phyloP scores from a whole-genome alignment of 2,113 vertebrate genomes.

The Hirundichthys speculiger region DNA sequence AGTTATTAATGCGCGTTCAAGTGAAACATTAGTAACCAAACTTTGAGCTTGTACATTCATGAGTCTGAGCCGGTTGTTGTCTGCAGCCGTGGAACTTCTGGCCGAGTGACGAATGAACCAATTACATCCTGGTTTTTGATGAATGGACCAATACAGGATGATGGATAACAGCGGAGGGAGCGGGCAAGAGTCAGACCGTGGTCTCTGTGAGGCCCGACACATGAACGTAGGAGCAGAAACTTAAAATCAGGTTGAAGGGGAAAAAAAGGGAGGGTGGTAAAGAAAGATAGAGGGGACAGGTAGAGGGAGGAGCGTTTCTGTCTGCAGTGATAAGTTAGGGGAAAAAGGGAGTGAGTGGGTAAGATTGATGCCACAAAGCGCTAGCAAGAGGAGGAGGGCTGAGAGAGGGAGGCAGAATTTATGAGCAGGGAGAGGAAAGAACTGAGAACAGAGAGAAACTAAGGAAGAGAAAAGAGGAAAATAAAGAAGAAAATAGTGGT shows the following conservation, averaged over 20 bases:
- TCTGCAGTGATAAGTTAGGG: slow-evolving; percentile 45
- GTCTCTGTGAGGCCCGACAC: slow-evolving; percentile 44
- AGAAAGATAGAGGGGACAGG: slow-evolving; percentile 23
- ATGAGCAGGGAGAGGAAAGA: slow-evolving; percentile 25
- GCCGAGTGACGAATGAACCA: slow-evolving; percentile 67
- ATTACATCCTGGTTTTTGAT: slow-evolving; percentile 61
- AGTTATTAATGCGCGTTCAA: slow-evolving; percentile 20
- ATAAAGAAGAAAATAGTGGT: neutral
- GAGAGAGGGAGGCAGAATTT: slow-evolving; percentile 48
- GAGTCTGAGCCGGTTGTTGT: slow-evolving; percentile 52
- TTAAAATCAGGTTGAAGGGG: slow-evolving; percentile 34
- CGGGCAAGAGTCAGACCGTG: slow-evolving; percentile 7
- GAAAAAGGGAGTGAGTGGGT: slow-evolving; percentile 40
- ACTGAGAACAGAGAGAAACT: slow-evolving; percentile 3
- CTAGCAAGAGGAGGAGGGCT: slow-evolving; percentile 43
- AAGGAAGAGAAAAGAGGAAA: slow-evolving; percentile 1
- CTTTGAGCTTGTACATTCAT: slow-evolving; percentile 63
- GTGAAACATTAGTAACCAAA: slow-evolving; percentile 45
- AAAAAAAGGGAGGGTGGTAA: slow-evolving; percentile 3
- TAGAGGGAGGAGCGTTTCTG: slow-evolving; percentile 23
- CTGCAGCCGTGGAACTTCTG: slow-evolving; percentile 53
- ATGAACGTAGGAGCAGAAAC: slow-evolving; percentile 54
- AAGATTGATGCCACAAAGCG: slow-evolving; percentile 53
- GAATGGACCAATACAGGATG: slow-evolving; percentile 75
- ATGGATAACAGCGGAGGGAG: slow-evolving; percentile 65